Conservation (phyloP, 2,113 vertebrate species). For the Setophaga kirtlandii region DNA sequence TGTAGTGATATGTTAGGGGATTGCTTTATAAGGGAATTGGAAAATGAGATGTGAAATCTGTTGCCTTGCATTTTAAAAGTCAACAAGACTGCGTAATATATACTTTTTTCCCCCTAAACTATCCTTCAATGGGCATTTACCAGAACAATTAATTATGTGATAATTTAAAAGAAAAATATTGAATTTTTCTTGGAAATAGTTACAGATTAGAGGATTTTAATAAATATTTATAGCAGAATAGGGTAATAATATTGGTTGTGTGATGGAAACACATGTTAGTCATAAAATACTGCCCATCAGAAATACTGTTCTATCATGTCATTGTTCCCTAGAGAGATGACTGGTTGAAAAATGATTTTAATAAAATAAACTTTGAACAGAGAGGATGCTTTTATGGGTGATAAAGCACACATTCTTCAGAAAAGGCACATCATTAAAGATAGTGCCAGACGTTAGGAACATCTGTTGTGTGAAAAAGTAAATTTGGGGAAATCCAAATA, state of each 20-base stretch:
- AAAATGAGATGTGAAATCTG: neutral
- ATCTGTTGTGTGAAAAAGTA: neutral
- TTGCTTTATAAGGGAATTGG: neutral
- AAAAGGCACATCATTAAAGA: neutral
- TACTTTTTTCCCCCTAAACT: neutral
- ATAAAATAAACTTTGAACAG: neutral
- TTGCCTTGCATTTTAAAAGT: neutral
- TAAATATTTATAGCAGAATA: neutral
- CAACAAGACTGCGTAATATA: neutral
- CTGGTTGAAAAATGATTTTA: neutral
- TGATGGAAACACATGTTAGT: neutral
- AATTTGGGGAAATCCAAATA: neutral
- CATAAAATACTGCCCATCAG: neutral
- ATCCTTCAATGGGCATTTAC: neutral
- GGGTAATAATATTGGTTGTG: neutral
- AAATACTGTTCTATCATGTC: neutral
- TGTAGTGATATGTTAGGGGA: neutral
- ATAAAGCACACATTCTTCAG: neutral
- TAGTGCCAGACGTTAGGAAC: neutral
- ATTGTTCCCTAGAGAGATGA: neutral
- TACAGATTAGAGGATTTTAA: neutral
- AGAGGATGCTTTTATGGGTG: neutral
- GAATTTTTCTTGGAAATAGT: neutral
- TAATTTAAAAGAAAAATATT: neutral
- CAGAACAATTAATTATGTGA: neutral